Percentiles rank a stretch among this genome's conserved stretches.
Evolutionary conservation across 2,797 vertebrate genomes (phyloP).

Genomic region (Sebastes hubbsi): DNA sequence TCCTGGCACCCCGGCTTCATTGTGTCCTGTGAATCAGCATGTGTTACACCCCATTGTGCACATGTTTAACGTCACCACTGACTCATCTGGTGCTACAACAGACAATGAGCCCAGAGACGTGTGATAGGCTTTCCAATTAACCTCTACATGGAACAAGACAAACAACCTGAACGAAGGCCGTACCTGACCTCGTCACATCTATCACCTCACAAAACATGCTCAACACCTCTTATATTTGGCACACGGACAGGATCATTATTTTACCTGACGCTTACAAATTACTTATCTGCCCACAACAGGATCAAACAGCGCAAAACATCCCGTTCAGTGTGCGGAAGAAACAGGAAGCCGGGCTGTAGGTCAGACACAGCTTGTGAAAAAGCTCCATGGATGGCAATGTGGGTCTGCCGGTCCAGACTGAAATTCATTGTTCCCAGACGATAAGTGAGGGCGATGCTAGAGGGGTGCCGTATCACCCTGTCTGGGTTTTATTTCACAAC

Average conservation of each 20-base stretch:
- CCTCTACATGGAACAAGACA: not conserved
- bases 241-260: conserved; percentile 6
- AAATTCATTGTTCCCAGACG: not conserved
- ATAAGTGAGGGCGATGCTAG: too few species aligned
- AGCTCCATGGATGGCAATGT: not conserved
- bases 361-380: not conserved
- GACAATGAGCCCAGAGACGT: not conserved
- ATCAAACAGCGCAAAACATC: not conserved
- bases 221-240: not conserved
- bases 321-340: not conserved
- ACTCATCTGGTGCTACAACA: not conserved
- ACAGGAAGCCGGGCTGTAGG: not conserved
- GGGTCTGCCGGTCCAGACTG: not conserved
- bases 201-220: not conserved
- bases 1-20: not conserved
- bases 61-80: not conserved
- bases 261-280: conserved; percentile 8
- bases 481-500: too few species aligned
- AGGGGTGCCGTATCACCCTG: too few species aligned
- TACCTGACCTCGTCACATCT: not conserved
- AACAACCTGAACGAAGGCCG: not conserved
- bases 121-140: not conserved
- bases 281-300: not conserved
- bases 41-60: not conserved
- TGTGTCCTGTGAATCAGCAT: not conserved